Evolutionary conservation across 2,113 vertebrate genomes (phyloP), one percentile per base, ranked within the genome.

Genomic region (Hippoglossus stenolepis): DNA sequence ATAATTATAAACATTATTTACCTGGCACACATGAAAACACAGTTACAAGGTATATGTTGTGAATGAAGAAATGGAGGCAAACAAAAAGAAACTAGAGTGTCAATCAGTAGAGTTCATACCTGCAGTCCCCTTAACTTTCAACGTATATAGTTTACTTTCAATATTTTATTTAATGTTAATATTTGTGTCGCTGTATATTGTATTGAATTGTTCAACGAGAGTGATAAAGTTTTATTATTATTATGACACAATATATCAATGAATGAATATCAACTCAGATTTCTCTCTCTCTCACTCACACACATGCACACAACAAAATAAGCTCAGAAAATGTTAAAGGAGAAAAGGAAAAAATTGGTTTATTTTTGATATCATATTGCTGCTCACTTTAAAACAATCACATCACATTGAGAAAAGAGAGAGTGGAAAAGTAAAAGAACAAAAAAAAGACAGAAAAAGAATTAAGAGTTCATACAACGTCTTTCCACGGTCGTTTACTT

Each of bases 321-420:
- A 28, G 5, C 23, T 24, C 26, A 64, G 49, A 14, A 28, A 15
- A 38, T 2, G n/a, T 65, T 75, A 64, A 66, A 76, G 83, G 70
- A 67, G 73, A 75, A 83, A 83, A 80, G 68, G 65, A 62, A 80
- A 74, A 21, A 74, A 21, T 18, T 1, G 11, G 10, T 91, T 91
- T 91, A 89, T 91, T 92, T 92, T 82, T 13, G 20, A 79, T 87
- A 80, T 74, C 62, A 77, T 85, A 85, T 45, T 77, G 77, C 82
- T 83, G 75, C 70, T 90, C 75, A 90, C 70, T 86, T 90, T 65
- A 84, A 88, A 91, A 89, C 86, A 90, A 85, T 58, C 76, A 91
- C 91, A 76, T 87, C 62, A 91, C 90, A 87, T 78, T 72, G 57
- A 85, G 83, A 91, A 92, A 88, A 80, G 57, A 69, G 60, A 69